phyloP scores from a whole-genome alignment of 92 coral and sea anemone genomes.

The Phenganax marumi region DNA sequence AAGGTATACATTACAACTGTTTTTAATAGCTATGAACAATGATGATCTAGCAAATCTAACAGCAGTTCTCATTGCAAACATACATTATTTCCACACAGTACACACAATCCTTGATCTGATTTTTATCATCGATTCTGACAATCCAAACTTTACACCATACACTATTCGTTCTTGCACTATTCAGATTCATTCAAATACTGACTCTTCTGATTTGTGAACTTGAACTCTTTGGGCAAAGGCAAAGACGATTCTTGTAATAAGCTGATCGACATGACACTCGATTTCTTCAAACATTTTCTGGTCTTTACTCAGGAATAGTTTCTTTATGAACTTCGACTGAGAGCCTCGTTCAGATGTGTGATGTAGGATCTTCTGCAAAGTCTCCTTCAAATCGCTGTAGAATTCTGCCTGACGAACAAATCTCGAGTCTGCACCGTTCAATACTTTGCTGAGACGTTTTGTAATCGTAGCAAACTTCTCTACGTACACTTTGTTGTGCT shows the following conservation, averaged over 20 bases:
- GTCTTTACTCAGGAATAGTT: constrained; percentile 78
- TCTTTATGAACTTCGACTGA: constrained; percentile 75
- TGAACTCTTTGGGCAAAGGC: constrained; percentile 87
- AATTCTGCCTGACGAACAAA: constrained; percentile 89
- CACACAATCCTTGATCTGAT: too few relatives aligned
- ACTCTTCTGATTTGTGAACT: constrained; percentile 1
- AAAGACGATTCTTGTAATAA: constrained; percentile 85
- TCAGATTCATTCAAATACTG: neutral
- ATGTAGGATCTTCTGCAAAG: constrained; percentile 70
- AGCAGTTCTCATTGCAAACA: too few relatives aligned
- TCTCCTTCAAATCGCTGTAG: constrained; percentile 86
- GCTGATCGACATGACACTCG: constrained; percentile 74
- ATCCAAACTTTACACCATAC: too few relatives aligned
- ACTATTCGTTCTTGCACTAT: neutral
- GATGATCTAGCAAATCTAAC: too few relatives aligned
- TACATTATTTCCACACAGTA: too few relatives aligned
- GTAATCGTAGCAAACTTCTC: constrained; percentile 72
- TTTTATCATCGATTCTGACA: too few relatives aligned
- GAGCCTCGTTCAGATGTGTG: constrained; percentile 69
- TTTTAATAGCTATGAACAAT: too few relatives aligned
- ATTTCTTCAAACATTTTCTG: constrained; percentile 76
- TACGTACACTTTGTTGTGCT: constrained; percentile 81
- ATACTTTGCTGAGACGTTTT: constrained; percentile 78
- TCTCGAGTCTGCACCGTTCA: constrained; percentile 82
- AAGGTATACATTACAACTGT: too few relatives aligned